Evolutionary conservation across 2,797 vertebrate genomes (phyloP), one percentile per base, ranked within the genome.

Genomic region (Anguilla anguilla): DNA sequence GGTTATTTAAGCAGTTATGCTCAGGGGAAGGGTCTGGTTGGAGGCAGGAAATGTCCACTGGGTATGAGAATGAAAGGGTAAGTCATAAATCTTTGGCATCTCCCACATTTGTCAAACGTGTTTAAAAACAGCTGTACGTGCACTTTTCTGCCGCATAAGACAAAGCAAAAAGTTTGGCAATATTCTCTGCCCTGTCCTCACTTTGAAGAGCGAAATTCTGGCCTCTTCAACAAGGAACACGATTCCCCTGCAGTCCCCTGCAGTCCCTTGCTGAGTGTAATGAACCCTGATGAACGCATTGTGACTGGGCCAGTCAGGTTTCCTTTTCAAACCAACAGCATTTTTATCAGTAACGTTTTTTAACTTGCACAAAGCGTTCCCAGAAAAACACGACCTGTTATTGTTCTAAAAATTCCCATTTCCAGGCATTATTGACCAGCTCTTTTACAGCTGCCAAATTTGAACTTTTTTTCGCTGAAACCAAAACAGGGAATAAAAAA

Each of bases 381-480:
- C 49, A 86, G 77, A 69, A 84, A 83, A 81, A 87, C 51, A 55
- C 19, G 43, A 84, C 19, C 53, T 84, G 64, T 55, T 84, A 84
- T 84, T 72, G 61, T 59, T 79, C 64, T 57, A 39, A 3, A 88
- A 55, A 25, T 49, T 85, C 55, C 28, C 19, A 77, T 86, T 77
- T 77, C 10, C 46, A 79, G 35, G 15, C 43, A 46, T 67, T 28
- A 77, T 79, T 1, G 11, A 59, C n/a, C 28, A 51, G 19, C 28
- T 19, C 10, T 74, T 2, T 77, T 11, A 59, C 15, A 59, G 9
- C 51, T 84, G 69, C 64, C 85, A 86, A 74, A 77, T 15, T 86
- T 22, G 25, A 2, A 55, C 2, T 31, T 19, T 74, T 6, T 46
- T 31, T 53, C 7, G 10, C n/a, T 28, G 19, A 53, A 51, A n/a